phyloP scores from a whole-genome alignment of 2,797 vertebrate species.

The Propithecus perrieri region DNA sequence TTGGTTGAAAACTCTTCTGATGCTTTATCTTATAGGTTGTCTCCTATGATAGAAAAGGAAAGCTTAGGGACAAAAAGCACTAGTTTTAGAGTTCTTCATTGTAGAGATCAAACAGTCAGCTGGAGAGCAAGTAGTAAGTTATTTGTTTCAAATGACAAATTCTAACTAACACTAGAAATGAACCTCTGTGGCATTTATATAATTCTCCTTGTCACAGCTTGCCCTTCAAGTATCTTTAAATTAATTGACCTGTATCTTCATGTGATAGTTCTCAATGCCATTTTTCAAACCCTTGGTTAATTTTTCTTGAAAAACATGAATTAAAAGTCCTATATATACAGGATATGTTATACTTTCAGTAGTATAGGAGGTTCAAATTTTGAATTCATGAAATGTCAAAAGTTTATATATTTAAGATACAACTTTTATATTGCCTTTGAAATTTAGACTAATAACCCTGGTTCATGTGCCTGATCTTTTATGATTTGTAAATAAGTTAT shows the following conservation, averaged over 20 bases:
- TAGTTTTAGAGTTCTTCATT: neutral
- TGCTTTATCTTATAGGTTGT: neutral
- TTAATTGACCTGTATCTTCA: neutral
- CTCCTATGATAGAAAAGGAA: constrained; percentile 1
- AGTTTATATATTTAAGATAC: constrained; percentile 10
- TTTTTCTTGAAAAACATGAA: constrained; percentile 23
- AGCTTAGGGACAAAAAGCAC: neutral
- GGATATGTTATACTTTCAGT: neutral
- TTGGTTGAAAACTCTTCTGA: neutral
- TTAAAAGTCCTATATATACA: constrained; percentile 1
- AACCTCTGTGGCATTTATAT: constrained; percentile 3
- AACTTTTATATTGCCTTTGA: constrained; percentile 31
- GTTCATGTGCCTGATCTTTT: neutral
- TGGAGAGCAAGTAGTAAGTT: constrained; percentile 12
- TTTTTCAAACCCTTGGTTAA: neutral
- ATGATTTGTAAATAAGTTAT: constrained; percentile 15
- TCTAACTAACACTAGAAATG: neutral
- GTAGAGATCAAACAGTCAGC: neutral
- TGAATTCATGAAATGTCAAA: constrained; percentile 7
- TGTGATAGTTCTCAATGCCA: neutral
- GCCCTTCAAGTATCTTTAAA: constrained; percentile 2
- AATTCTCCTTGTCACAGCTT: constrained; percentile 23
- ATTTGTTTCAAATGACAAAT: constrained; percentile 29
- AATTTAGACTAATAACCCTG: neutral
- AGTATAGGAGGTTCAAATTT: neutral